Percentiles rank a stretch among this genome's conserved stretches.
phyloP scores from a whole-genome alignment of 2,888 invertebrate species.

The Oscheius sp. region DNA sequence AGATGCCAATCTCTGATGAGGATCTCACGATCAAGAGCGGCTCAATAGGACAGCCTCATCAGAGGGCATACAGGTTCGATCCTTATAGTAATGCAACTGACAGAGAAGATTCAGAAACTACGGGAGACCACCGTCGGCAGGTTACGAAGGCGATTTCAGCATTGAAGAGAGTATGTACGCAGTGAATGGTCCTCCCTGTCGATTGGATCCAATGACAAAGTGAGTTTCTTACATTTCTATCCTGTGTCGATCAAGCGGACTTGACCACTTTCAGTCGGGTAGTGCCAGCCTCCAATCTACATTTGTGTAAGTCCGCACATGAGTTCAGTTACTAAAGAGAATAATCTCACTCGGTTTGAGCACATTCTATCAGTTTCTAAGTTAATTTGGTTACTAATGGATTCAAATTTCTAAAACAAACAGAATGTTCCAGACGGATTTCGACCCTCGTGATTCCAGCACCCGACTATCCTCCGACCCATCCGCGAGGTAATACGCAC shows the following conservation, averaged over 20 bases:
- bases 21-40: constrained; percentile 66
- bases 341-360: not conserved
- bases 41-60: constrained; percentile 57
- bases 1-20: constrained; percentile 73
- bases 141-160: constrained; percentile 71
- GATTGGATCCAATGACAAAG: constrained; percentile 67
- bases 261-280: constrained; percentile 49
- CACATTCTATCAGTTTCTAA: not conserved
- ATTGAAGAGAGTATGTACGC: constrained; percentile 73
- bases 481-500: constrained; percentile 12
- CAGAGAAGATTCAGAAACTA: constrained; percentile 42
- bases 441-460: constrained; percentile 66
- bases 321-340: no score
- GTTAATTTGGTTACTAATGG: constrained; percentile 1
- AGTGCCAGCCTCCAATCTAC: constrained; percentile 52
- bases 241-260: not conserved
- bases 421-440: constrained; percentile 57
- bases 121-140: constrained; percentile 48
- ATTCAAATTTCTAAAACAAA: not conserved
- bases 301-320: constrained; percentile 38
- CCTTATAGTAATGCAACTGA: not conserved
- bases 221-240: constrained; percentile 43
- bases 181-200: constrained; percentile 63
- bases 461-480: constrained; percentile 62
- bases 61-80: constrained; percentile 33